Conservation (phyloP, 1,140 invertebrate species). For the Mamestra configurata region DNA sequence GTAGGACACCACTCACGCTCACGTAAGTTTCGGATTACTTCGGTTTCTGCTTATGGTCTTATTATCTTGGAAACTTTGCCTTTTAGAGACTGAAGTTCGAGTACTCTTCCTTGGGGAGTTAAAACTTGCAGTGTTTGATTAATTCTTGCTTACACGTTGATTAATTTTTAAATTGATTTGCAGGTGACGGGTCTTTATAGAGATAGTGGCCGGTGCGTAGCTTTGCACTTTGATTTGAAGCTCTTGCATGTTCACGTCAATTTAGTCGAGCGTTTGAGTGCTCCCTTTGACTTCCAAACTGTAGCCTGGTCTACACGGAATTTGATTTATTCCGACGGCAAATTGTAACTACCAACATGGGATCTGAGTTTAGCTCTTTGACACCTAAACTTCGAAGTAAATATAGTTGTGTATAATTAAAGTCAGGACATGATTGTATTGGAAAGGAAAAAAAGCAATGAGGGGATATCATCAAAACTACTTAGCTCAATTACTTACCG, state of each 20-base stretch:
- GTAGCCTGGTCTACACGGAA: background rate
- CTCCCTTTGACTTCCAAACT: constrained; percentile 6
- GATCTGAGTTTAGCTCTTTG: background rate
- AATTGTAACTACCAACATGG: background rate
- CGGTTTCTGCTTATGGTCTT: constrained; percentile 27
- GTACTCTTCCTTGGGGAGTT: background rate
- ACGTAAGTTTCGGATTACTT: constrained; percentile 44
- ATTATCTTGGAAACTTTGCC: constrained; percentile 27
- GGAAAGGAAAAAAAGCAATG: no score
- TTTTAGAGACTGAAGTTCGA: background rate
- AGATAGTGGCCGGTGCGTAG: background rate
- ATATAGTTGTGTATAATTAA: no score
- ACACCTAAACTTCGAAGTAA: no score
- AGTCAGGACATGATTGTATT: no score
- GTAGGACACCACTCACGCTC: constrained; percentile 43
- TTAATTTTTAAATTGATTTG: background rate
- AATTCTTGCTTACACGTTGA: constrained; percentile 2
- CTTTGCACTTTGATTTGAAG: constrained; percentile 16
- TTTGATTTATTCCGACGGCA: background rate
- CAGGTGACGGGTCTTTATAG: background rate
- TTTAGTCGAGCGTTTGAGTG: constrained; percentile 18
- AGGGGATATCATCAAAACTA: no score
- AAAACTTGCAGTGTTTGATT: background rate
- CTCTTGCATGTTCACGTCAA: background rate
- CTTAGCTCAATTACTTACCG: no score